Evolutionary conservation across 2,797 vertebrate genomes (phyloP), one percentile per base, ranked within the genome.

Genomic region (Rhinella marina): DNA sequence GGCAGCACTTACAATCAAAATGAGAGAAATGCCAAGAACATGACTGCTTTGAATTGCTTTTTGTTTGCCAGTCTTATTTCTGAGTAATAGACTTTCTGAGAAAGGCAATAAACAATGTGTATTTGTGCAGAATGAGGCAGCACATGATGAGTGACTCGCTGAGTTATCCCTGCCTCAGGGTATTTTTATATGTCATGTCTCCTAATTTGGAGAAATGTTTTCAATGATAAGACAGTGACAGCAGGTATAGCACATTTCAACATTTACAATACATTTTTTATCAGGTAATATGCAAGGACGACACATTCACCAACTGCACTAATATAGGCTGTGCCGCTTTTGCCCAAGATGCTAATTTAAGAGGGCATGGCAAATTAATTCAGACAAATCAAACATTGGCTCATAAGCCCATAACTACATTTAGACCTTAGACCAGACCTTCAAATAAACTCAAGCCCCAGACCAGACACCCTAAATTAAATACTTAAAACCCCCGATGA

Each of bases 101-200:
- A 82, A 73, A 72, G 68, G 52, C 82, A 81, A 75, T 70, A 87
- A 76, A 87, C n/a, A 82, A 64, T 59, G 77, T 59, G 61, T 66
- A 79, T 70, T 81, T 80, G 77, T 86, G 85, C 50, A 80, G 77
- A 59, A 54, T 8, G 21, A 59, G 52, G 52, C 50, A 48, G 66
- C 66, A 73, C 54, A 80, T 86, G 85, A 79, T 41, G 13, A 70
- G 84, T 68, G 27, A n/a, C 59, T 66, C 16, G 19, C 54, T 75
- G 70, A 61, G 7, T 61, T 75, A 84, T 73, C 19, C 82, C 27
- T 76, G 82, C 70, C 82, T 62, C 21, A 32, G 82, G 82, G 82
- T 61, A 56, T 48, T 29, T 73, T 57, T 23, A 59, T 56, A 75
- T 17, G 29, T 50, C 16, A 29, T 25, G 19, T 8, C 66, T 75